Evolutionary conservation across 2,888 invertebrate genomes (phyloP).

Genomic region (Julus scanicus): DNA sequence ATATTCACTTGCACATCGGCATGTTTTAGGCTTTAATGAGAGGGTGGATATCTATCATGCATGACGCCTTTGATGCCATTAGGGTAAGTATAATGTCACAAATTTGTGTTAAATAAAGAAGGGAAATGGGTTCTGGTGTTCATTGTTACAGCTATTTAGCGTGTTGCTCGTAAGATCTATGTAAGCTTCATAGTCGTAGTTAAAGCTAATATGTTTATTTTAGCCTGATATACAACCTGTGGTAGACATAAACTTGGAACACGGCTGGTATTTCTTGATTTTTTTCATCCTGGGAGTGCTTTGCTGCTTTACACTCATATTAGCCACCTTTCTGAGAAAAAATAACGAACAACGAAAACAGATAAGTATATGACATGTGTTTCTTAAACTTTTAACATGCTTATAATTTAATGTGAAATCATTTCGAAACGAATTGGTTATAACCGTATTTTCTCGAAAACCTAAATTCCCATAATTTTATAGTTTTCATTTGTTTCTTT

Average conservation of each 20-base stretch:
- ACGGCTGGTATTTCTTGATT: background rate
- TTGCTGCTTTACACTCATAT: constrained; percentile 2
- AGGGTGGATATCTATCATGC: background rate
- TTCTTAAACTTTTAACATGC: too few relatives aligned
- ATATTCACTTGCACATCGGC: background rate
- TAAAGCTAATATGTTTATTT: background rate
- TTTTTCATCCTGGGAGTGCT: constrained; percentile 17
- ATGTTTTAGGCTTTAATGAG: background rate
- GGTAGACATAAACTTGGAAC: background rate
- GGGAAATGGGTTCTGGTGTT: too few relatives aligned
- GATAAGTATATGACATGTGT: background rate
- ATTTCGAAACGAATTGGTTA: too few relatives aligned
- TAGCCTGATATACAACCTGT: background rate
- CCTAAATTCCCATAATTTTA: background rate
- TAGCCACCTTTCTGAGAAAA: background rate
- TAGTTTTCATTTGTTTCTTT: background rate
- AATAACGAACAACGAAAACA: background rate
- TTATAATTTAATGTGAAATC: too few relatives aligned
- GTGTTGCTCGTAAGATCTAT: too few relatives aligned
- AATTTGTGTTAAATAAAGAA: too few relatives aligned
- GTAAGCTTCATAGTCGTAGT: too few relatives aligned
- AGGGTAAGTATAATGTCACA: background rate
- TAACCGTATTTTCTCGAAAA: too few relatives aligned
- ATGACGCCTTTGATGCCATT: background rate
- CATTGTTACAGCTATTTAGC: too few relatives aligned